phyloP scores from a whole-genome alignment of 2,888 invertebrate genomes.

The Epiblema foenella region DNA sequence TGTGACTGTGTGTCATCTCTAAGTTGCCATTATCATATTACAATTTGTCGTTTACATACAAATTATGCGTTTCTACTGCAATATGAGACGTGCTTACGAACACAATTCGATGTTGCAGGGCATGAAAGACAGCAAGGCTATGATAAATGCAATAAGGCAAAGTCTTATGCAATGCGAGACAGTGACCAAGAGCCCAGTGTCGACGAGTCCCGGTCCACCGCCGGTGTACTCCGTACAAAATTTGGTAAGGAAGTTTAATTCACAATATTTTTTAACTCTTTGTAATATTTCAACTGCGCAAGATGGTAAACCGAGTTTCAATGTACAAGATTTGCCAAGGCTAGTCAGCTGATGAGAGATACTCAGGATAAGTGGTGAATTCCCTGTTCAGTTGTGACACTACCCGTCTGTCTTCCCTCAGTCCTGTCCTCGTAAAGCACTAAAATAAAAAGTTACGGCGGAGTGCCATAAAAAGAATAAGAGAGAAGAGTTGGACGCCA shows the following conservation, averaged over 20 bases:
- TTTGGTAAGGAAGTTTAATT: constrained; percentile 71
- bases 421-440: too few species aligned
- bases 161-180: constrained; percentile 95
- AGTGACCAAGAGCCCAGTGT: constrained; percentile 86
- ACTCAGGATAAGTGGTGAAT: too few species aligned
- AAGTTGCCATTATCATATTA: background rate
- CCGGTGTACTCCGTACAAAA: constrained; percentile 85
- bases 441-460: too few species aligned
- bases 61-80: background rate
- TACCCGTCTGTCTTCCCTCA: too few species aligned
- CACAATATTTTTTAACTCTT: background rate
- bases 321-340: too few species aligned
- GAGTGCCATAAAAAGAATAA: too few species aligned
- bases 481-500: too few species aligned
- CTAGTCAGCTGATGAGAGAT: too few species aligned
- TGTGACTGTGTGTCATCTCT: background rate
- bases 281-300: too few species aligned
- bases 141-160: constrained; percentile 95
- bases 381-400: too few species aligned
- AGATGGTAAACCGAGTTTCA: too few species aligned
- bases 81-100: background rate
- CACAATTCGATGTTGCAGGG: constrained; percentile 61
- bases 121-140: constrained; percentile 89
- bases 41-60: background rate
- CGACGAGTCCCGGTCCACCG: constrained; percentile 81